phyloP scores from a whole-genome alignment of 1,140 invertebrate genomes.

The Oscheius sp. region DNA sequence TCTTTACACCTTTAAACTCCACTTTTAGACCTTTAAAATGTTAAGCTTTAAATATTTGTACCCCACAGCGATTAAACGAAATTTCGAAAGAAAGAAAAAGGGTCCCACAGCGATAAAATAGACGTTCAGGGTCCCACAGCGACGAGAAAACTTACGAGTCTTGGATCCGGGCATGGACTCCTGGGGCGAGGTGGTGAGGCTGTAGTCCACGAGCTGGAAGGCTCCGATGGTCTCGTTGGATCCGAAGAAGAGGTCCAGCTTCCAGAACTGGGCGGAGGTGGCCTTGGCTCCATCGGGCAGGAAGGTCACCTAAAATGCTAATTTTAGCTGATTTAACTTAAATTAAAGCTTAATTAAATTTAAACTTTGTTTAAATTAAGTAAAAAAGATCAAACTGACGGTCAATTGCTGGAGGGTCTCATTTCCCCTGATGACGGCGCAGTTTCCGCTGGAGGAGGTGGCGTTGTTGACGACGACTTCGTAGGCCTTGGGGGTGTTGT shows the following conservation, averaged over 20 bases:
- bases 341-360: background rate
- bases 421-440: conserved; percentile 17
- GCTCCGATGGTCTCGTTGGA: conserved; percentile 6
- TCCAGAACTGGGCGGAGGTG: conserved; percentile 14
- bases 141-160: background rate
- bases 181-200: conserved; percentile 2
- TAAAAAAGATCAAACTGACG: conserved; percentile 4
- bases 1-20: too few relatives aligned
- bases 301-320: background rate
- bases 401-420: conserved; percentile 18
- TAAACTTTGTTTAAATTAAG: conserved; percentile 17
- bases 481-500: background rate
- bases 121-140: background rate
- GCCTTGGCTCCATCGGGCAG: background rate
- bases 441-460: conserved; percentile 16
- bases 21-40: too few relatives aligned
- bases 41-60: too few relatives aligned
- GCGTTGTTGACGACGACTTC: conserved; percentile 20
- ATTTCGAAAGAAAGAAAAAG: background rate
- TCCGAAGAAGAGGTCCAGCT: conserved; percentile 23
- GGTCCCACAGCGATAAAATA: background rate
- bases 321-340: background rate
- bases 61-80: too few relatives aligned
- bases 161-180: conserved; percentile 7
- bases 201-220: conserved; percentile 39